These are phyloP conservation scores for Leptobrachium leishanense DNA, from an alignment of 2,113 vertebrate genomes.

Conservation along the genomic window DNA sequence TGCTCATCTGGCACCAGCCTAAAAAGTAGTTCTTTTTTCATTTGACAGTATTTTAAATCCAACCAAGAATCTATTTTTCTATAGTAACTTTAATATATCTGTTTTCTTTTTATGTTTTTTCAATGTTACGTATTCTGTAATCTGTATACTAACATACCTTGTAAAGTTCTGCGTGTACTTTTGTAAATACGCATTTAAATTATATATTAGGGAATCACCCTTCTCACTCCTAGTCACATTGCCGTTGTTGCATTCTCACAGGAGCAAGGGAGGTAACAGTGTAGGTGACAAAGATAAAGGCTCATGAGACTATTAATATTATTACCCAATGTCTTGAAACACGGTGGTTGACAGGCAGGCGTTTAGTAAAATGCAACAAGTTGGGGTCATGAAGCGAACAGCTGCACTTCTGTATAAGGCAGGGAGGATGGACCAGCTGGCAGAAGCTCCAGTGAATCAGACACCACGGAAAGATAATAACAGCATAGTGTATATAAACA, in stretches of 20 bases:
- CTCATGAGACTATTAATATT: conserved; percentile 16
- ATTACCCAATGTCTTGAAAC: conserved; percentile 17
- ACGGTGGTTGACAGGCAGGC: background rate
- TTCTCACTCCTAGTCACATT: background rate
- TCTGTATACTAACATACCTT: too few relatives aligned
- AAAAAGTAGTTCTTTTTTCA: too few relatives aligned
- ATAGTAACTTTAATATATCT: too few relatives aligned
- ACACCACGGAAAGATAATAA: too few relatives aligned
- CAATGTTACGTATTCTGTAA: too few relatives aligned
- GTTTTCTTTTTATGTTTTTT: too few relatives aligned
- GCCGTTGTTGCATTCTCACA: background rate
- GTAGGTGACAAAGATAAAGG: conserved; percentile 3
- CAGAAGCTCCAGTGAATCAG: background rate
- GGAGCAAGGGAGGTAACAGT: conserved; percentile 2
- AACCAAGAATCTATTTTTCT: too few relatives aligned
- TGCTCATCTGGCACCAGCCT: too few relatives aligned
- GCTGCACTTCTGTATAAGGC: background rate
- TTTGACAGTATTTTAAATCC: too few relatives aligned
- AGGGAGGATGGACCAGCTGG: background rate
- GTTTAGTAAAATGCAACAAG: conserved; percentile 10
- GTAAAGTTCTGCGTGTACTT: too few relatives aligned
- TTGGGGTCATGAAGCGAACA: conserved; percentile 1
- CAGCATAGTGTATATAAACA: too few relatives aligned
- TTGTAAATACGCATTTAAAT: too few relatives aligned
- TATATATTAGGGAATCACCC: background rate